Evolutionary conservation across 1,140 invertebrate species (phyloP), one percentile per base, ranked within the genome.

Genomic region (Wiebesia pumilae): DNA sequence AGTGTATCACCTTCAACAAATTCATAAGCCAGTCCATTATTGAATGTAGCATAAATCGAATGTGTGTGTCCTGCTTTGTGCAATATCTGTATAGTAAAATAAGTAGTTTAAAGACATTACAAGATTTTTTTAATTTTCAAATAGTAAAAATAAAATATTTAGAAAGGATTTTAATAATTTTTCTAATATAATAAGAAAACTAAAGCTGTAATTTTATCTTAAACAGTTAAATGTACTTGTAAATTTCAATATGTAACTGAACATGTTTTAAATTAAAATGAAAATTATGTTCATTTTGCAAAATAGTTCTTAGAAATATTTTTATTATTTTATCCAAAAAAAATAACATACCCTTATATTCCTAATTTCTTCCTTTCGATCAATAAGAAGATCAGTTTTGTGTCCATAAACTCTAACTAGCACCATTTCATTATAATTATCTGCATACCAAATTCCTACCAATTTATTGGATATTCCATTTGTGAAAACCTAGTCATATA

Each of bases 401-500:
- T 97, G 95, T 16, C 98, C 98, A 95, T 99, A 99, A 87, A 99
- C 95, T 89, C 98, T 95, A 27, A 99, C 95, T 6, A 99, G 94
- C 0, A 99, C 95, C 90, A 98, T 96, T 89, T 97, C 96, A 90
- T 96, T 94, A 88, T 94, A 93, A 88, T 93, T 89, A 65, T 82
- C 89, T 65, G 81, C 83, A 87, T 89, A 89, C 90, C 91, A 97
- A 89, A 98, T 97, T 43, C 97, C 97, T 75, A 99, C 94, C 86
- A 99, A 95, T 93, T 97, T 98, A 94, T 99, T 99, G 78, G 98
- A 98, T 81, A 99, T 98, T 47, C 98, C 98, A 95, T 98, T 97
- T 83, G 97, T 99, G 93, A 99, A 99, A 89, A 96, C 92, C 98
- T 99, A 92, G 16, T 91, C 65, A 65, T 62, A 65, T 9, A 80